A percentile compares a stretch with the other conserved stretches of the same genome.
Evolutionary conservation across 2,113 vertebrate genomes (phyloP).

Genomic region (Leptobrachium ailaonicum): DNA sequence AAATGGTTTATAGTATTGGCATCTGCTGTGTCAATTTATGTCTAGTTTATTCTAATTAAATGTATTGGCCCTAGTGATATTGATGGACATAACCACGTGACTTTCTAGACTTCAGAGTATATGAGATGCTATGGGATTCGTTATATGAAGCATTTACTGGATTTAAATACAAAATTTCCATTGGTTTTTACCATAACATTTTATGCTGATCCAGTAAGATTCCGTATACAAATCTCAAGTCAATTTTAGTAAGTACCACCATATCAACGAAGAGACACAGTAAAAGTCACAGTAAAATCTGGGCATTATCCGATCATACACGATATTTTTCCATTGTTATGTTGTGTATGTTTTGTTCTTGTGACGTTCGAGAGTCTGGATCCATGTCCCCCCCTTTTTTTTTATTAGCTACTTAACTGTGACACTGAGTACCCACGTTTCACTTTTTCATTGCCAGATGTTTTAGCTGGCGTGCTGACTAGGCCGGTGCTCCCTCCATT

Average conservation of each 20-base stretch:
- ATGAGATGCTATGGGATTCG: no score
- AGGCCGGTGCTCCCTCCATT: neutral
- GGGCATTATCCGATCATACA: conserved; percentile 10
- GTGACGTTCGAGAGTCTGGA: conserved; percentile 4
- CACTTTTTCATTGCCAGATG: neutral
- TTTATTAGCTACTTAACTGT: neutral
- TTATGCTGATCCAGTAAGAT: no score
- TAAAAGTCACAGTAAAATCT: neutral
- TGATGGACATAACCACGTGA: no score
- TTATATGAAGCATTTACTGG: no score
- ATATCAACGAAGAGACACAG: neutral
- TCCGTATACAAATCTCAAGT: no score
- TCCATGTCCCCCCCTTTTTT: neutral
- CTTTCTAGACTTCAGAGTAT: no score
- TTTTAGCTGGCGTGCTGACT: neutral
- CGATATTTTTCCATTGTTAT: neutral
- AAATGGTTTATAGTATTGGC: neutral
- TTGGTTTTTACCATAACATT: no score
- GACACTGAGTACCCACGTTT: neutral
- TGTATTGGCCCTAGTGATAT: neutral
- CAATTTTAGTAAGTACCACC: no score
- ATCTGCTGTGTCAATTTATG: neutral
- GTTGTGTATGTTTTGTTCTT: conserved; percentile 7
- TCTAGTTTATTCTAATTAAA: neutral
- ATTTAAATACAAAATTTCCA: no score